A percentile compares a stretch with the other conserved stretches of the same genome.
Evolutionary conservation across 2,113 vertebrate genomes (phyloP).

Genomic region (Amblyornis subalaris): DNA sequence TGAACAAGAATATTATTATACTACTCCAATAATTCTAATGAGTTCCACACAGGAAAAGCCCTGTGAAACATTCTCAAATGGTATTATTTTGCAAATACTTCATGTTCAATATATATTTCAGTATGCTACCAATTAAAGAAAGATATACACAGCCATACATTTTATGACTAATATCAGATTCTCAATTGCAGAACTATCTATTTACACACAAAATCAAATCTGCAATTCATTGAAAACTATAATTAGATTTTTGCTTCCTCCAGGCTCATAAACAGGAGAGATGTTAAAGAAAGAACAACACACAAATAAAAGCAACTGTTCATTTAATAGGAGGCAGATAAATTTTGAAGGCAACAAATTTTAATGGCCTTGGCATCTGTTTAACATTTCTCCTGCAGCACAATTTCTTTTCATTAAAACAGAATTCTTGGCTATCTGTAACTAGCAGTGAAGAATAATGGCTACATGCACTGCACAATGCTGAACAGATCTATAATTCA

Average conservation of each 20-base stretch:
- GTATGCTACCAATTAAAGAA: background rate
- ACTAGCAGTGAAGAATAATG: background rate
- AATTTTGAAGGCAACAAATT: constrained; percentile 18
- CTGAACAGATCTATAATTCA: background rate
- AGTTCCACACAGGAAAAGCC: background rate
- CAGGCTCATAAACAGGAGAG: background rate
- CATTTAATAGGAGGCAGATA: background rate
- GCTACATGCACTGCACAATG: background rate
- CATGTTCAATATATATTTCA: background rate
- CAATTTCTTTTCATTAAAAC: background rate
- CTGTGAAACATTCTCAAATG: background rate
- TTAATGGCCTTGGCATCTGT: constrained; percentile 9
- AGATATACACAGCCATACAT: background rate
- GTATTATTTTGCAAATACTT: background rate
- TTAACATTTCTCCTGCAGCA: background rate
- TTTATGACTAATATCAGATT: background rate
- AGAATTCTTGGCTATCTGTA: background rate
- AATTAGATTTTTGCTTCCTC: background rate
- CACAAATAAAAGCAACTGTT: constrained; percentile 28
- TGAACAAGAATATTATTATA: background rate
- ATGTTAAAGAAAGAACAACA: constrained; percentile 10
- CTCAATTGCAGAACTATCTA: background rate
- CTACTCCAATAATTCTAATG: background rate
- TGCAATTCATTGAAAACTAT: background rate
- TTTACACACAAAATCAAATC: background rate